A percentile compares a stretch with the other conserved stretches of the same genome.
Conservation (phyloP, 2,113 vertebrate genomes). For the Glareola pratincola region DNA sequence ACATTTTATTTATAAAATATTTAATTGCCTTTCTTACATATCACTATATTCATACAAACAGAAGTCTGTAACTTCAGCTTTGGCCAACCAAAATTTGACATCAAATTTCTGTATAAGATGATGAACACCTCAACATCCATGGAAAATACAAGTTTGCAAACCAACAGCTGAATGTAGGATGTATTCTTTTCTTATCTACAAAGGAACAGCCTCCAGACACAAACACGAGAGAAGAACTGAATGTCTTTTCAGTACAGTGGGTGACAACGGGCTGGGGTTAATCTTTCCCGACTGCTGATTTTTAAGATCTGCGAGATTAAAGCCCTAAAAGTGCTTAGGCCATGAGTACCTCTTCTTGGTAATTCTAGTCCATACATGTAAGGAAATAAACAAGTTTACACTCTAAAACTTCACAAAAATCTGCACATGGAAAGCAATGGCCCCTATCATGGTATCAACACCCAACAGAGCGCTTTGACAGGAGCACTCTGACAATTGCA, state of each 20-base stretch:
- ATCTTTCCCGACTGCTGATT: neutral
- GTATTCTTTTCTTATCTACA: neutral
- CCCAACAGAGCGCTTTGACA: neutral
- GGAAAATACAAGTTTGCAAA: neutral
- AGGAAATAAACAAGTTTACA: neutral
- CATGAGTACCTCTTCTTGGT: neutral
- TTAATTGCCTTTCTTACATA: neutral
- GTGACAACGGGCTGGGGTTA: neutral
- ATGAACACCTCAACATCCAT: neutral
- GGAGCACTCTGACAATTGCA: neutral
- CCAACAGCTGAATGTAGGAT: neutral
- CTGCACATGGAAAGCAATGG: neutral
- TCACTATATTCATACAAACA: neutral
- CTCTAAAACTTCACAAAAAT: neutral
- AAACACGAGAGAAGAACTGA: neutral
- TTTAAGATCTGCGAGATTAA: neutral
- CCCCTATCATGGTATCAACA: neutral
- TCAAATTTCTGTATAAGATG: neutral
- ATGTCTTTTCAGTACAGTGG: neutral
- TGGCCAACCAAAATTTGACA: neutral
- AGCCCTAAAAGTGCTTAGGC: neutral
- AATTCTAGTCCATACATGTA: neutral
- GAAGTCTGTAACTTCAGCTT: neutral
- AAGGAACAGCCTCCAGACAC: neutral
- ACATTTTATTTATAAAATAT: neutral